Conservation (phyloP, 2,888 invertebrate species). For the Diogma glabrata region DNA sequence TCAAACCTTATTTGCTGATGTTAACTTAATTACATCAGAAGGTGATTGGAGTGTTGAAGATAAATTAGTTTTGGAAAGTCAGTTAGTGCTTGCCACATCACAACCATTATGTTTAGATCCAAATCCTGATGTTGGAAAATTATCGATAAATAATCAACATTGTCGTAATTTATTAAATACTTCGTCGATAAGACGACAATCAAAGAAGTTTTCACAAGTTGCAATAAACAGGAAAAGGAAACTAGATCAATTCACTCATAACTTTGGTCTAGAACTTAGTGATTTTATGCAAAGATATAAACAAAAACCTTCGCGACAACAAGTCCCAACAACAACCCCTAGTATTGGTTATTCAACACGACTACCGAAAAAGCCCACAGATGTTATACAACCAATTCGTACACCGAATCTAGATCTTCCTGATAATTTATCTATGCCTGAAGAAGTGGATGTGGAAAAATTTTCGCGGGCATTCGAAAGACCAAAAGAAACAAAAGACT, state of each 20-base stretch:
- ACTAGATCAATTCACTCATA: slow-evolving; percentile 71
- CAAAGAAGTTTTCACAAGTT: slow-evolving; percentile 67
- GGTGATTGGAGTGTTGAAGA: slow-evolving; percentile 31
- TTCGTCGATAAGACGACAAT: slow-evolving; percentile 59
- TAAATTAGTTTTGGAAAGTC: slow-evolving; percentile 51
- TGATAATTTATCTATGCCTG: slow-evolving; percentile 42
- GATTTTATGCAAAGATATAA: slow-evolving; percentile 33
- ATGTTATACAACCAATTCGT: slow-evolving; percentile 51
- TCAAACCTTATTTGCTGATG: slow-evolving; percentile 51
- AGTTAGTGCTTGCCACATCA: slow-evolving; percentile 71
- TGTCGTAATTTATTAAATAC: slow-evolving; percentile 63
- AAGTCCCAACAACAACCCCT: not conserved
- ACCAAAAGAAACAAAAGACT: slow-evolving; percentile 43
- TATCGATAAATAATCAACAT: slow-evolving; percentile 64
- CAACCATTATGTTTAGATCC: slow-evolving; percentile 85
- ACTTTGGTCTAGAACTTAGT: slow-evolving; percentile 61
- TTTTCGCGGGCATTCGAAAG: slow-evolving; percentile 36
- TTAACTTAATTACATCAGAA: slow-evolving; percentile 33
- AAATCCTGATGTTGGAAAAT: slow-evolving; percentile 64
- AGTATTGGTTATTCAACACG: slow-evolving; percentile 23
- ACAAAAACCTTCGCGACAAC: slow-evolving; percentile 26
- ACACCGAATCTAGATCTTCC: slow-evolving; percentile 50
- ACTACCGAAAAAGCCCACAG: slow-evolving; percentile 31
- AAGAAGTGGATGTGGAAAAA: slow-evolving; percentile 32
- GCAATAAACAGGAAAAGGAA: slow-evolving; percentile 78